Evolutionary conservation across 2,797 vertebrate genomes (phyloP).

Genomic region (Eidolon dupreanum): DNA sequence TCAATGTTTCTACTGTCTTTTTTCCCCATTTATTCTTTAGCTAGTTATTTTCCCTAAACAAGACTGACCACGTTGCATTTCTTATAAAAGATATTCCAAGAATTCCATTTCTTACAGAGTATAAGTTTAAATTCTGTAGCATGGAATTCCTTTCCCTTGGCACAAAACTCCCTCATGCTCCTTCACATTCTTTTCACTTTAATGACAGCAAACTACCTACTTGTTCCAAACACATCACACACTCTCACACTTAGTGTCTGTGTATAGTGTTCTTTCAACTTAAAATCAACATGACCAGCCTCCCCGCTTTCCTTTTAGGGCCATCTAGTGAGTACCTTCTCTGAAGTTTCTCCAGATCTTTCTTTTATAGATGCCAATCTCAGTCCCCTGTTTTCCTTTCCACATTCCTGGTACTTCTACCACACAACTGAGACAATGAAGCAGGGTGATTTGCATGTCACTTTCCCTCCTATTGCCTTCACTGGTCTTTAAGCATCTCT

Average conservation of each 20-base stretch:
- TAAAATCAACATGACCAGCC: not conserved
- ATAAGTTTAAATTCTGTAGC: not conserved
- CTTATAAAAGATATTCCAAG: not conserved
- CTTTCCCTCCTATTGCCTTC: not conserved
- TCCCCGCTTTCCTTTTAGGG: not conserved
- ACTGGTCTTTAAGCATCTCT: not conserved
- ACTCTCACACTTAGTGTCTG: not conserved
- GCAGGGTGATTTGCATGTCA: no score
- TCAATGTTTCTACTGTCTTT: not conserved
- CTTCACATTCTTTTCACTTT: not conserved
- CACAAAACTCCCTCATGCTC: rapidly evolving
- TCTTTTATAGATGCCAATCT: not conserved
- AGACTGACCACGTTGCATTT: not conserved
- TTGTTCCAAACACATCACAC: not conserved
- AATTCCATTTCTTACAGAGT: not conserved
- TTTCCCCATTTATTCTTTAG: not conserved
- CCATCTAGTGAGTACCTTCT: rapidly evolving
- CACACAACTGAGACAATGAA: rapidly evolving
- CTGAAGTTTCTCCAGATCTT: not conserved
- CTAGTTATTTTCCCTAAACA: not conserved
- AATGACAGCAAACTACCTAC: not conserved
- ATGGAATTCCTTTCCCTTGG: not conserved
- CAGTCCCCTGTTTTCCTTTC: not conserved
- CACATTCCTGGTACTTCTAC: not conserved
- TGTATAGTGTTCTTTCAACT: not conserved